Base-by-base conservation (phyloP, 2,888 invertebrate genomes). In the Andrena camellia region DNA sequence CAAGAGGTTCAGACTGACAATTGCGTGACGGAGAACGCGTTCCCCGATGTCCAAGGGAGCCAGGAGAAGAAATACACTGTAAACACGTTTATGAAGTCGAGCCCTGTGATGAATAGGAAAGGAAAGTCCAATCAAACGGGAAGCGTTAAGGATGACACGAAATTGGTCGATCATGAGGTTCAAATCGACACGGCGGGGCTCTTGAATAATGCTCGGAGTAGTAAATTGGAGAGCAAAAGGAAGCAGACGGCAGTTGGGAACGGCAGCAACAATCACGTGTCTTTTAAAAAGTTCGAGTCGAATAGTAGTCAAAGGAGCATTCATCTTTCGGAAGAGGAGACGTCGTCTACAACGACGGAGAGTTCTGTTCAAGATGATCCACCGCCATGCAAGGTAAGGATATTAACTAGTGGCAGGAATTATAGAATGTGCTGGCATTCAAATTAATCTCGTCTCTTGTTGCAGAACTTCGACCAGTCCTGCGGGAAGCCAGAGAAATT, bases 321-420 rank as follows among this genome's bases (percentile, higher is more conserved):
- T 74, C 92, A 93, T 80, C 94, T 94, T 85, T 95, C 95, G 59
- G 96, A 96, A 90, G 96, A 96, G 90, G 97, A 97, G 89, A 96
- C 96, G 1, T 96, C 96, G 8, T 97, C 97, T 0, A 96, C 96
- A 2, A 96, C 96, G 7, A 96, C 96, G 2, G 96, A 96, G 90
- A 96, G 96, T 87, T 96, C 96, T 63, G 95, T 95, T 87, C 95
- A 96, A 74, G 96, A 96, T 78, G 96, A 96, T 82, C 92, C 87
- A 13, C 83, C 84, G 0, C 62, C 85, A 0, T 89, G 89, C 62
- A 88, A 88, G 71, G 88, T 88, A n/a, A 70, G 66, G 26, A 59
- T 35, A 20, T 52, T 35, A 3, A 6, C 42, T 2, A 57, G 5
- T 42, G 42, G 10, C 23, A 4, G 10, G 23, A 13, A 26, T 57